A percentile compares a stretch with the other conserved stretches of the same genome.
phyloP scores from a whole-genome alignment of 2,888 invertebrate species.

The Marasmarcha lunaedactyla region DNA sequence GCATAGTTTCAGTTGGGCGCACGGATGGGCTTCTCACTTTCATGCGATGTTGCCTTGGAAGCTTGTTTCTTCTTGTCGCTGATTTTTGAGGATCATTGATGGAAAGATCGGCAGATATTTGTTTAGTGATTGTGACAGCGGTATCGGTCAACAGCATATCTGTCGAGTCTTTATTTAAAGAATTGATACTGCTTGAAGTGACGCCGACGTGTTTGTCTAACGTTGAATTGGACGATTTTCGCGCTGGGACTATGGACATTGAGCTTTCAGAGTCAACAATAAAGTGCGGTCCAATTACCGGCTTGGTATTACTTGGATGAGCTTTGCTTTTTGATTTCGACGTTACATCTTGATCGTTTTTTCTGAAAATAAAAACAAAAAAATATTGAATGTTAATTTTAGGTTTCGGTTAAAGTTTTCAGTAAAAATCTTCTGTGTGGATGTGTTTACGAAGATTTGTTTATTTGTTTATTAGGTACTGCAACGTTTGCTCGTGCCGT shows the following conservation, averaged over 20 bases:
- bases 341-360: too few relatives aligned
- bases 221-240: conserved; percentile 9
- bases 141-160: not conserved
- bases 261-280: not conserved
- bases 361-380: too few relatives aligned
- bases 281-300: too few relatives aligned
- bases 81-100: conserved; percentile 4
- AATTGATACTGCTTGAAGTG: conserved; percentile 34
- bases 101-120: conserved; percentile 3
- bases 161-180: conserved; percentile 19
- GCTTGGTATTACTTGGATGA: too few relatives aligned
- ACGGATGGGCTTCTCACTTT: conserved; percentile 46
- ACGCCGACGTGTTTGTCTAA: conserved; percentile 38
- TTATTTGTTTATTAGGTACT: too few relatives aligned
- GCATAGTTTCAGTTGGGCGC: too few relatives aligned
- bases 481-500: too few relatives aligned
- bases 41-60: conserved; percentile 27
- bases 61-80: conserved; percentile 8
- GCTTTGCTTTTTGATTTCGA: too few relatives aligned
- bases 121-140: not conserved
- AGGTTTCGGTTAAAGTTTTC: too few relatives aligned
- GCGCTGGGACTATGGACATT: not conserved
- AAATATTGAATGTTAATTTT: too few relatives aligned
- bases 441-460: too few relatives aligned
- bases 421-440: too few relatives aligned